Evolutionary conservation across 2,113 vertebrate genomes (phyloP).

Genomic region (Crotophaga sulcirostris): DNA sequence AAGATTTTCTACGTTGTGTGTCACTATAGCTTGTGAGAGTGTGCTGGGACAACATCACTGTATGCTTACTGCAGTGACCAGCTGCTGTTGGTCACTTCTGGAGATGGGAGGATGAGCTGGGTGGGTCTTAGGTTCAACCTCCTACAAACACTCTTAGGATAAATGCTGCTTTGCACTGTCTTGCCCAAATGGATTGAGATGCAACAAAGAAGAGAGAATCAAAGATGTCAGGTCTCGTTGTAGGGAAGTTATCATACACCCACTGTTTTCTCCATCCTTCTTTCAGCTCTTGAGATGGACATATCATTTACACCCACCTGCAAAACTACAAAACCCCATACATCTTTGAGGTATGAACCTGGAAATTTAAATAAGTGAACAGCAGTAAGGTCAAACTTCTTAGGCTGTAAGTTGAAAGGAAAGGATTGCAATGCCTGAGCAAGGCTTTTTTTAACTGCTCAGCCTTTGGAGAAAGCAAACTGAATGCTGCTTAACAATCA

Average conservation of each 20-base stretch:
- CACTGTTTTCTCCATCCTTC: background rate
- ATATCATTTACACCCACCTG: background rate
- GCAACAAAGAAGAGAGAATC: background rate
- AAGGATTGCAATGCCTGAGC: background rate
- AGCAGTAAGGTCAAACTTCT: background rate
- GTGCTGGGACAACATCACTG: background rate
- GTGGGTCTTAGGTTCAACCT: background rate
- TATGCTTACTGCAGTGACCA: fast-evolving
- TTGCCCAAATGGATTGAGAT: background rate
- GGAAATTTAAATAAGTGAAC: background rate
- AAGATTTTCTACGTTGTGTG: background rate
- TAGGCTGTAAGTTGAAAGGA: background rate
- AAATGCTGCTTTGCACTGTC: background rate
- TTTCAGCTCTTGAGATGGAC: background rate
- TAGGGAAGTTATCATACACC: background rate
- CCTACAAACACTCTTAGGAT: fast-evolving
- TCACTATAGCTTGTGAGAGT: background rate
- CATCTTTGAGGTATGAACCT: background rate
- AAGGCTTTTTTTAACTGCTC: background rate
- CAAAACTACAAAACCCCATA: background rate
- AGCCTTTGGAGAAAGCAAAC: background rate
- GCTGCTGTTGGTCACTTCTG: background rate
- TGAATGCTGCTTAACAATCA: background rate
- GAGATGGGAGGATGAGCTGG: background rate
- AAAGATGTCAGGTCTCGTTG: background rate